phyloP scores from a whole-genome alignment of 2,113 vertebrate species.

The Rynchops niger region DNA sequence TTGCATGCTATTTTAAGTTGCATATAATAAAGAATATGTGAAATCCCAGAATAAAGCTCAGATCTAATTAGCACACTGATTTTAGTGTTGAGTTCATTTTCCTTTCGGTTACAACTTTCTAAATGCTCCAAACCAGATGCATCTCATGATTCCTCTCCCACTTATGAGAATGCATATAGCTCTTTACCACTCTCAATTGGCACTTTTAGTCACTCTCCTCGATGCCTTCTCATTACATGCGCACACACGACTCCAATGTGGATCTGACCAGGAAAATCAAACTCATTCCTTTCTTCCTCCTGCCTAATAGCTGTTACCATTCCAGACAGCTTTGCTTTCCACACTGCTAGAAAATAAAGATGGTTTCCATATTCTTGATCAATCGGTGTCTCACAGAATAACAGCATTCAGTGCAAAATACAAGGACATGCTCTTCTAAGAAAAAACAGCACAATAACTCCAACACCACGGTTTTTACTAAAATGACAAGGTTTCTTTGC shows the following conservation, averaged over 20 bases:
- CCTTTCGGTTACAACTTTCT: neutral
- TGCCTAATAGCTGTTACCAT: neutral
- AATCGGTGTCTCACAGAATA: neutral
- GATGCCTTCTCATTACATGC: neutral
- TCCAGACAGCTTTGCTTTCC: neutral
- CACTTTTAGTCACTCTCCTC: neutral
- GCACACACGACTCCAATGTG: neutral
- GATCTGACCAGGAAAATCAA: neutral
- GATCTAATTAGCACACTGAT: neutral
- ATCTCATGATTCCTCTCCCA: neutral
- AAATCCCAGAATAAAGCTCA: neutral
- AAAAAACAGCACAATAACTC: neutral
- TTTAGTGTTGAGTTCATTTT: neutral
- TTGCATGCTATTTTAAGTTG: neutral
- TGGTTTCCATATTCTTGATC: neutral
- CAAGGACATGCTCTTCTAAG: neutral
- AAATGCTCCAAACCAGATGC: neutral
- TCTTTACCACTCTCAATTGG: neutral
- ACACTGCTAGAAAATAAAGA: neutral
- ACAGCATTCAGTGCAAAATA: neutral
- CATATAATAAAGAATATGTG: neutral
- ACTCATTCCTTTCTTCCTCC: neutral
- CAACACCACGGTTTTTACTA: neutral
- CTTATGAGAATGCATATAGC: neutral
- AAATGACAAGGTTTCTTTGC: neutral